phyloP scores from a whole-genome alignment of 1,140 invertebrate species.

The Drosophila serrata region DNA sequence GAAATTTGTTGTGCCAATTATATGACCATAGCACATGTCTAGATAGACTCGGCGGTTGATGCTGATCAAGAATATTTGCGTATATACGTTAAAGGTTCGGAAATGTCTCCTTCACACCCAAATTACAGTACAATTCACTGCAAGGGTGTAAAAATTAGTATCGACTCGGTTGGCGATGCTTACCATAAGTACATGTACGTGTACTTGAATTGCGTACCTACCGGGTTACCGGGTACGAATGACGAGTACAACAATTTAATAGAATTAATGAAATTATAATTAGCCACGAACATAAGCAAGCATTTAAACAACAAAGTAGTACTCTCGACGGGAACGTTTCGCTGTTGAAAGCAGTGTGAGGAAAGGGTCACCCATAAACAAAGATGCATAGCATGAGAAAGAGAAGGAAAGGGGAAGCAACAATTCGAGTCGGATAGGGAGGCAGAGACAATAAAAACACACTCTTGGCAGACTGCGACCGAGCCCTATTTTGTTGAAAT shows the following conservation, averaged over 20 bases:
- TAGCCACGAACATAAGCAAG: not conserved
- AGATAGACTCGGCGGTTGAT: too few relatives aligned
- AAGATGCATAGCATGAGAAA: not conserved
- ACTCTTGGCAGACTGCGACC: not conserved
- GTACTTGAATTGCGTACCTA: not conserved
- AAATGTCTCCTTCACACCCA: too few relatives aligned
- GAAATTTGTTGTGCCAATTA: too few relatives aligned
- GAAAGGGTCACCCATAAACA: not conserved
- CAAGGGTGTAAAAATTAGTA: too few relatives aligned
- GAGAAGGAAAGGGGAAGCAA: slow-evolving; percentile 1
- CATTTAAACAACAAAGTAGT: slow-evolving; percentile 1
- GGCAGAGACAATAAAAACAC: slow-evolving; percentile 9
- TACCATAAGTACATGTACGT: not conserved
- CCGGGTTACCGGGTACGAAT: not conserved
- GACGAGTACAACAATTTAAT: not conserved
- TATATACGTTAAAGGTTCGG: too few relatives aligned
- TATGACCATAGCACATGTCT: too few relatives aligned
- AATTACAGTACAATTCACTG: too few relatives aligned
- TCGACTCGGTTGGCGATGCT: not conserved
- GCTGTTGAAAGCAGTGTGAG: not conserved
- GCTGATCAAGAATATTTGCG: too few relatives aligned
- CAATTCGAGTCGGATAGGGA: not conserved
- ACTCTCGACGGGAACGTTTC: too few relatives aligned
- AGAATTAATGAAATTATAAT: slow-evolving; percentile 9
- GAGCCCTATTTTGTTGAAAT: slow-evolving; percentile 47